These are phyloP conservation scores for Channa argus DNA, from an alignment of 2,113 vertebrate genomes.

Conservation along the genomic window DNA sequence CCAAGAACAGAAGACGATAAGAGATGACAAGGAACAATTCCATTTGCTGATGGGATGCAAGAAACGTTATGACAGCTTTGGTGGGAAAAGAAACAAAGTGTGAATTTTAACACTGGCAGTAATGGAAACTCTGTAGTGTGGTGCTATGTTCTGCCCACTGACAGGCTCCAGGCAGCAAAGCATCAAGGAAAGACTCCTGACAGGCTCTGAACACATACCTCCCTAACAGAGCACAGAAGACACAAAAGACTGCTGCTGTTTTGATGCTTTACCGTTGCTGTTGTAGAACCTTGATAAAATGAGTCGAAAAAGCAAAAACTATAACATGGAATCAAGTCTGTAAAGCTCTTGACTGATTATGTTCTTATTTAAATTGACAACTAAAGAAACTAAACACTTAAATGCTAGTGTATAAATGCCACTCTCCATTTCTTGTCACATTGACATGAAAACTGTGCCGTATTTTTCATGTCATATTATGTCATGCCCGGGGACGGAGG, in stretches of 20 bases:
- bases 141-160: conserved; percentile 18
- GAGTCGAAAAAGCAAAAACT: conserved; percentile 25
- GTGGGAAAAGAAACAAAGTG: not conserved
- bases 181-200: conserved; percentile 44
- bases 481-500: conserved; percentile 41
- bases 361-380: conserved; percentile 43
- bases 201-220: conserved; percentile 36
- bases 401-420: conserved; percentile 45
- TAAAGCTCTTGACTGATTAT: conserved; percentile 34
- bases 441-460: conserved; percentile 40
- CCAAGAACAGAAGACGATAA: not conserved
- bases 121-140: conserved; percentile 37
- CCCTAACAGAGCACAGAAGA: conserved; percentile 14
- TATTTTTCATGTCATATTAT: conserved; percentile 49
- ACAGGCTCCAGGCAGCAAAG: conserved; percentile 39
- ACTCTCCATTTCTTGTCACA: conserved; percentile 30
- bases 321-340: conserved; percentile 12
- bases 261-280: conserved; percentile 26
- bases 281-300: conserved; percentile 12
- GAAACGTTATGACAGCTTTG: conserved; percentile 31
- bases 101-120: conserved; percentile 8
- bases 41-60: conserved; percentile 14
- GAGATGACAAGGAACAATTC: not conserved
- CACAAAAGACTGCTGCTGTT: conserved; percentile 6
- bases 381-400: conserved; percentile 49